Evolutionary conservation across 2,113 vertebrate genomes (phyloP).

Genomic region (Chitala chitala): DNA sequence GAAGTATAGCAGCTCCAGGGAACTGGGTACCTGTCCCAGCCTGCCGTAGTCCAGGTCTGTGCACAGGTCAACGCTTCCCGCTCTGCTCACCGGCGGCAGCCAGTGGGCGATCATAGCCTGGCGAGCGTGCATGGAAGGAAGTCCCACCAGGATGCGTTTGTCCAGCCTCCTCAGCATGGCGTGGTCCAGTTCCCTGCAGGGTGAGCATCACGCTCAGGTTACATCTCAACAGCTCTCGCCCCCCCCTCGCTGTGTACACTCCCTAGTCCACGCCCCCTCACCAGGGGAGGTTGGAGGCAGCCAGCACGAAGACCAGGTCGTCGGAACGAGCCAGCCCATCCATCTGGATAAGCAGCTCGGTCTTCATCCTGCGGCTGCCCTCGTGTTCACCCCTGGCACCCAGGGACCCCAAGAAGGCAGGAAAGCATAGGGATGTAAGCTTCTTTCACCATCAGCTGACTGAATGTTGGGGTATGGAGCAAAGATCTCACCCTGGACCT

Average conservation of each 20-base stretch:
- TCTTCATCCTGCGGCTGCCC: slow-evolving; percentile 91
- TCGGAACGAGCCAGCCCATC: slow-evolving; percentile 87
- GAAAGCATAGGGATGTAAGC: background rate
- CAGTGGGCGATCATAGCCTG: slow-evolving; percentile 83
- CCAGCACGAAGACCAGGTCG: slow-evolving; percentile 93
- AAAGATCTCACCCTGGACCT: slow-evolving; percentile 63
- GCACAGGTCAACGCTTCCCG: slow-evolving; percentile 65
- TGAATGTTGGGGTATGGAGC: background rate
- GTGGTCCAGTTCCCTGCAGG: slow-evolving; percentile 81
- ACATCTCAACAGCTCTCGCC: background rate
- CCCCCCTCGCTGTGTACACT: background rate
- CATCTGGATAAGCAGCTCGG: slow-evolving; percentile 95
- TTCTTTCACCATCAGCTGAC: background rate
- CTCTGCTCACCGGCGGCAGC: slow-evolving; percentile 78
- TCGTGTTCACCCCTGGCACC: slow-evolving; percentile 82
- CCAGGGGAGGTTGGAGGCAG: slow-evolving; percentile 93
- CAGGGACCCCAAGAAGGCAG: slow-evolving; percentile 18
- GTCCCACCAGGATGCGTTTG: slow-evolving; percentile 87
- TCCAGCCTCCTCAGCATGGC: slow-evolving; percentile 89
- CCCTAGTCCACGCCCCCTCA: slow-evolving; percentile 49
- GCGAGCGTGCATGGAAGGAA: slow-evolving; percentile 75
- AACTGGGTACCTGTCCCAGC: slow-evolving; percentile 67
- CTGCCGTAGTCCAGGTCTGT: slow-evolving; percentile 71
- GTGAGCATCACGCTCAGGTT: background rate
- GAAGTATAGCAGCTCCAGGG: background rate